Evolutionary conservation across 2,113 vertebrate genomes (phyloP), one percentile per base, ranked within the genome.

Genomic region (Indicator maculatus): DNA sequence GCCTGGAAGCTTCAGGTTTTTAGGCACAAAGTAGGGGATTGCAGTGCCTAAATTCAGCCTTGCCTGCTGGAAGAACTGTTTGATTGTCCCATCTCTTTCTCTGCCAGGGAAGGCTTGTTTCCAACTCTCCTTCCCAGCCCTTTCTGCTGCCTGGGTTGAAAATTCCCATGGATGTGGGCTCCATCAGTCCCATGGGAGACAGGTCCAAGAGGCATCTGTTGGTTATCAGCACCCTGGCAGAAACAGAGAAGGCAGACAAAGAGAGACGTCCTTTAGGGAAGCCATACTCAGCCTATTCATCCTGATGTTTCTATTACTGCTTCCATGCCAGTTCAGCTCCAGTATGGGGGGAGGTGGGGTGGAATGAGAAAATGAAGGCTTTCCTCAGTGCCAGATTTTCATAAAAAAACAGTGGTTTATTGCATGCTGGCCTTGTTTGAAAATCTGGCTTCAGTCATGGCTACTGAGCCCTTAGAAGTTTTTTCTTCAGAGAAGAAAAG

Each of bases 391-490:
- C 28, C 80, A 90, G 89, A 28, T 60, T 71, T 83, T 38, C 52
- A 86, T 87, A 86, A 63, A 78, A 92, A 47, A 44, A 28, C 81
- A 72, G 74, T 0, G 0, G 66, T 74, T 90, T 81, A 66, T 36
- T 59, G 24, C 76, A 56, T 59, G 86, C 76, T 74, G 80, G 60
- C 36, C 38, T 28, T 1, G 16, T 80, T 75, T 84, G 89, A 86
- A 95, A 90, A 64, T 75, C 76, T 89, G 83, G 65, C 77, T 88
- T 90, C 77, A 89, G 70, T 72, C 81, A 6, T 64, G 83, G 93
- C 86, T 90, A 84, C 89, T 58, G 87, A 93, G 70, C 73, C 63
- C 47, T 92, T 44, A 47, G 38, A 92, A 93, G 74, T 78, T 90
- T 53, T 70, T 86, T 64, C 79, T 81, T 83, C 73, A 81, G 83